A percentile compares a stretch with the other conserved stretches of the same genome.
Evolutionary conservation across 2,113 vertebrate genomes (phyloP).

Genomic region (Pseudopodoces humilis): DNA sequence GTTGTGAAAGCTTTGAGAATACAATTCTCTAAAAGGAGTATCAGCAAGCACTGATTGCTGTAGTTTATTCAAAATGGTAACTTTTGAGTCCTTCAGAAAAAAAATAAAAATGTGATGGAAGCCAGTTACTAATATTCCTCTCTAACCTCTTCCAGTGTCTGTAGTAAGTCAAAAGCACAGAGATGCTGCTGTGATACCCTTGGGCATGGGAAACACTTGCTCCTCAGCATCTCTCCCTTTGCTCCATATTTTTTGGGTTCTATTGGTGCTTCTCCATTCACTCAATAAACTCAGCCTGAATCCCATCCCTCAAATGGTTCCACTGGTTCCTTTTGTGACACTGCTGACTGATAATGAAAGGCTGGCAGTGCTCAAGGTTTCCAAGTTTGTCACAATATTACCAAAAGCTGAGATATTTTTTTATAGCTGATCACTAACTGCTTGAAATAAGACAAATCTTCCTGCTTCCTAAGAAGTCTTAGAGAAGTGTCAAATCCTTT

Average conservation of each 20-base stretch:
- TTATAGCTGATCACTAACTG: not conserved
- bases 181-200: not conserved
- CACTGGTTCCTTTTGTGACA: not conserved
- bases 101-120: not conserved
- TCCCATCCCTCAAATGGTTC: not conserved
- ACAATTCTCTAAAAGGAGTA: not conserved
- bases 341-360: no score
- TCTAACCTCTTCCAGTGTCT: not conserved
- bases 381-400: not conserved
- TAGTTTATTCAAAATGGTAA: not conserved
- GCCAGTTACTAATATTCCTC: not conserved
- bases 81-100: not conserved
- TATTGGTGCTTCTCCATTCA: not conserved
- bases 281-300: not conserved
- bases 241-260: not conserved
- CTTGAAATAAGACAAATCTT: not conserved
- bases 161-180: not conserved
- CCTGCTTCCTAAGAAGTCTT: not conserved
- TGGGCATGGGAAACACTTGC: not conserved
- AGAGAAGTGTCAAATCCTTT: not conserved
- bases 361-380: not conserved
- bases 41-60: not conserved
- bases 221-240: not conserved
- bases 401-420: not conserved
- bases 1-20: not conserved